Percentiles rank a stretch among this genome's conserved stretches.
These are phyloP conservation scores for Platalea minor DNA, from an alignment of 2,797 vertebrate genomes.

Conservation along the genomic window DNA sequence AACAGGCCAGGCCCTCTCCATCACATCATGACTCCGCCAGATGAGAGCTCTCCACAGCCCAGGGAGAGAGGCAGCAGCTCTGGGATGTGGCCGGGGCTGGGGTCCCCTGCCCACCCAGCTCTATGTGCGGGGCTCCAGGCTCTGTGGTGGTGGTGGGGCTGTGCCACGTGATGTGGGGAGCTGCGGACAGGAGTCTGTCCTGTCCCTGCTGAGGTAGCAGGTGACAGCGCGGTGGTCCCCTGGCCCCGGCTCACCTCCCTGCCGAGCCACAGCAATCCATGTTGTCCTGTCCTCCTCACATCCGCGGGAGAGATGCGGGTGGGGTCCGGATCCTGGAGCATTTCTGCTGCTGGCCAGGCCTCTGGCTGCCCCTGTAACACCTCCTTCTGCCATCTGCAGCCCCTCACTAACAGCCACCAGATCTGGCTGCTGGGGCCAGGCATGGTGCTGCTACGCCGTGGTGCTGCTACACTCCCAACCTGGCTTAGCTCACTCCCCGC, in stretches of 20 bases:
- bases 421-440: background rate
- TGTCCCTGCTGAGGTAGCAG: background rate
- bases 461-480: no score
- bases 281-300: rapidly evolving
- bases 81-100: rapidly evolving
- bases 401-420: rapidly evolving
- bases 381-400: background rate
- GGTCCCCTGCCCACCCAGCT: no score
- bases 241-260: background rate
- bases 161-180: background rate
- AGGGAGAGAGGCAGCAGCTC: background rate
- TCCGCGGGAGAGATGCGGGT: rapidly evolving
- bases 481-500: background rate
- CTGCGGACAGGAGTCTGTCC: background rate
- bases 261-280: background rate
- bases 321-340: background rate
- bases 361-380: rapidly evolving
- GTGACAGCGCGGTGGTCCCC: no score
- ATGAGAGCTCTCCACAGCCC: background rate
- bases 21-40: rapidly evolving
- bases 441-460: rapidly evolving
- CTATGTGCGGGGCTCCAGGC: background rate
- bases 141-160: rapidly evolving
- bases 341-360: background rate
- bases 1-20: background rate